Conservation (phyloP, 2,113 vertebrate genomes). For the Euleptes europaea region DNA sequence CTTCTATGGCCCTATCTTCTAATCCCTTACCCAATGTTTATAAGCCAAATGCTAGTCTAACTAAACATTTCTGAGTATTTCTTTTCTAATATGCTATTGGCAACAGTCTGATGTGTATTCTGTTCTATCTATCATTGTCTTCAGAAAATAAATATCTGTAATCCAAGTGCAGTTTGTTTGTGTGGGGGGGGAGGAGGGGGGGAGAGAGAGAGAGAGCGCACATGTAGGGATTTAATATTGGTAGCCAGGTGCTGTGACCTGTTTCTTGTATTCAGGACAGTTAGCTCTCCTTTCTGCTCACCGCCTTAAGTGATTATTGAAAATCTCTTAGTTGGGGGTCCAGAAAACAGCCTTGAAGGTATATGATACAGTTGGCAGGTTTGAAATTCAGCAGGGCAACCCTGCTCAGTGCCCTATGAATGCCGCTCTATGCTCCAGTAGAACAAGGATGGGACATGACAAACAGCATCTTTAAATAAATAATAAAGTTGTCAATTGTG, state of each 20-base stretch:
- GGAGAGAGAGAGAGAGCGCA: no score
- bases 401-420: no score
- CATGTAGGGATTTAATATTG: neutral
- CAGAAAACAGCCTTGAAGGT: neutral
- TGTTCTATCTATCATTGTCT: neutral
- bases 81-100: constrained; percentile 30
- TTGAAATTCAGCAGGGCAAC: neutral
- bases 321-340: neutral
- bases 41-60: constrained; percentile 61
- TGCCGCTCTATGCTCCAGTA: neutral
- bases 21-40: constrained; percentile 63
- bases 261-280: neutral
- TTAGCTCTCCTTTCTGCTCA: neutral
- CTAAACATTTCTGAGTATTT: constrained; percentile 58
- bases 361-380: neutral
- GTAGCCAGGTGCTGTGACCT: neutral
- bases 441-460: neutral
- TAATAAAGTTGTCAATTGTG: neutral
- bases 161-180: neutral
- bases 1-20: constrained; percentile 44
- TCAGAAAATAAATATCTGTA: neutral
- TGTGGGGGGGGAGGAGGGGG: no score
- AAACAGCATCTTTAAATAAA: neutral
- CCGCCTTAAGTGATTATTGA: neutral
- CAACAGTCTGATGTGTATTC: constrained; percentile 11